Base-by-base conservation (phyloP, 2,797 vertebrate genomes). In the Acanthopagrus latus region DNA sequence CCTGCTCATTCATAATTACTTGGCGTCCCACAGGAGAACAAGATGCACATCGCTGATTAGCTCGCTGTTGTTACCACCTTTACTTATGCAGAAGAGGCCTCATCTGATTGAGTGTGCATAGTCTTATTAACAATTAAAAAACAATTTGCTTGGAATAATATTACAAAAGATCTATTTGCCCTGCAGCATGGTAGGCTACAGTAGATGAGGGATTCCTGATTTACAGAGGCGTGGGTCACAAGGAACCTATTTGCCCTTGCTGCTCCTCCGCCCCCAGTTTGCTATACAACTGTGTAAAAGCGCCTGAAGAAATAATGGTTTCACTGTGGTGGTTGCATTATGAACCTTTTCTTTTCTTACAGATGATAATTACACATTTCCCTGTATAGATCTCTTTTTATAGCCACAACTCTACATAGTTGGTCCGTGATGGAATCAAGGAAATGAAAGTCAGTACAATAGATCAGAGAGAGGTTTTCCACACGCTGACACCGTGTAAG, bases 1-100 rank as follows among this genome's bases (percentile, higher is more conserved):
- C 60, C 73, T 74, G 75, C 88, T 91, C 88, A 87, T 94, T 93
- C 86, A 89, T 92, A 94, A 93, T 95, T 93, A 93, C 91, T 87
- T 7, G 78, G 71, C 74, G 56, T 88, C 91, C 89, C 90, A 82
- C 85, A 80, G 88, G 91, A 93, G 82, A 85, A 77, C 80, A 88
- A 82, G 85, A 86, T 76, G 85, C 86, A 76, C 85, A 70, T 64
- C 21, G 59, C 81, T 93, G 93, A 92, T 94, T 92, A 92, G 91
- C 79, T 90, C 64, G 27, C 82, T 90, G 92, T 89, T 88, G 85
- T 89, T 85, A 67, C 88, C 83, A 82, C 81, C 82, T 86, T 93
- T 88, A 87, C 84, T 94, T 86, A 89, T 91, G 89, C 88, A 92
- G 81, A 84, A 82, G 7, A 85, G 64, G 68, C 83, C 72, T 80